These are phyloP conservation scores for Mythimna ferrago DNA, from an alignment of 2,888 invertebrate species.

Conservation along the genomic window DNA sequence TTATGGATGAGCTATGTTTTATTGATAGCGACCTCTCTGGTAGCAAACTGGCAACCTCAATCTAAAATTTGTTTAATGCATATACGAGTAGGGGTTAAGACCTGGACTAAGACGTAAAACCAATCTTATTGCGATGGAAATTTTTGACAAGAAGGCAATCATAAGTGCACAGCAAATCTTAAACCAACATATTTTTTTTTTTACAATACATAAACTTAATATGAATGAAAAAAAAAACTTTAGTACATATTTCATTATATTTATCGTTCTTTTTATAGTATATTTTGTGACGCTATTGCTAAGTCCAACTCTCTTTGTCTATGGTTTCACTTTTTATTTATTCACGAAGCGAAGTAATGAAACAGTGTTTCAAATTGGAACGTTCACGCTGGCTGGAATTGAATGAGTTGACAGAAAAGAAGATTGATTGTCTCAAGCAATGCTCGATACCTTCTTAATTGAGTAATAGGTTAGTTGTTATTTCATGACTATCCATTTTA, in stretches of 20 bases:
- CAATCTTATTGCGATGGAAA: too few species aligned
- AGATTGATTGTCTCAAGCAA: not conserved
- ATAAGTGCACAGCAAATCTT: too few species aligned
- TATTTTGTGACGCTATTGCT: not conserved
- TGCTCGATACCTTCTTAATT: not conserved
- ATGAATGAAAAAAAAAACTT: too few species aligned
- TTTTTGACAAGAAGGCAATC: too few species aligned
- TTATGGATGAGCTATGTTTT: constrained; percentile 58
- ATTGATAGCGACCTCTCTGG: constrained; percentile 38
- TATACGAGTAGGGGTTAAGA: not conserved
- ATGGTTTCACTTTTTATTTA: constrained; percentile 25
- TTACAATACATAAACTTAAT: too few species aligned
- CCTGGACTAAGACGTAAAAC: too few species aligned
- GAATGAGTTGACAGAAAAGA: constrained; percentile 5
- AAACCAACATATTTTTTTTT: too few species aligned
- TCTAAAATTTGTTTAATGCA: constrained; percentile 15
- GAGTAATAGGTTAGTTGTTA: not conserved
- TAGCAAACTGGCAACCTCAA: constrained; percentile 41
- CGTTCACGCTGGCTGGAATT: constrained; percentile 1
- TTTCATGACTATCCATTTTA: not conserved
- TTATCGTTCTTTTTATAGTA: not conserved
- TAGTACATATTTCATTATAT: too few species aligned
- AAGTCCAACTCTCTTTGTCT: not conserved
- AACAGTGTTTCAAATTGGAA: constrained; percentile 25
- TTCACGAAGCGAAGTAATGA: constrained; percentile 21